These are phyloP conservation scores for Cavia porcellus DNA, from an alignment of 2,113 vertebrate species.

Conservation along the genomic window DNA sequence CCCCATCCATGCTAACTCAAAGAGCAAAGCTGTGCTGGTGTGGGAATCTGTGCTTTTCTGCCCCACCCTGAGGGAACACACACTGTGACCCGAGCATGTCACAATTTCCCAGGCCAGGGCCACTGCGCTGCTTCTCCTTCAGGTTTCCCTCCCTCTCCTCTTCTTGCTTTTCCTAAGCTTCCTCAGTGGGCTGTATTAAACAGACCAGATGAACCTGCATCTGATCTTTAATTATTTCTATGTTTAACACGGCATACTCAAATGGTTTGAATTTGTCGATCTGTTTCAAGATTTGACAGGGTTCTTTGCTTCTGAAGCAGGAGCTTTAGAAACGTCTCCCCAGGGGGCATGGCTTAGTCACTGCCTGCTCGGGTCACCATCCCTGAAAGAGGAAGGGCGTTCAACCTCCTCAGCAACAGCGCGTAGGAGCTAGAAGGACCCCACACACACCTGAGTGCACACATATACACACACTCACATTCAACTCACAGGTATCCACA, in stretches of 20 bases:
- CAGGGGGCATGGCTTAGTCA: background rate
- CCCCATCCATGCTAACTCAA: background rate
- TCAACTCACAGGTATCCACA: background rate
- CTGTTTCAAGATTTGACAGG: background rate
- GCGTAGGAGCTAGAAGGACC: background rate
- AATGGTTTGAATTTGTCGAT: background rate
- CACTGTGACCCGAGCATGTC: accelerated
- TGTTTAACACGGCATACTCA: background rate
- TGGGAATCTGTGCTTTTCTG: too few species aligned
- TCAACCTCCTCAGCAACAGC: background rate
- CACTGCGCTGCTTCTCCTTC: background rate
- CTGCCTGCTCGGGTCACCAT: background rate
- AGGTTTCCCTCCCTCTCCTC: background rate
- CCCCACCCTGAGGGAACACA: background rate
- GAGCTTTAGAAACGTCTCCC: background rate
- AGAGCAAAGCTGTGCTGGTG: background rate
- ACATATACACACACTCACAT: background rate
- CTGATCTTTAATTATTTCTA: background rate
- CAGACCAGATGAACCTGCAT: background rate
- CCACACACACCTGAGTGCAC: background rate
- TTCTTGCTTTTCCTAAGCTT: background rate
- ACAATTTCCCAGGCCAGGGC: accelerated
- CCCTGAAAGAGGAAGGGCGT: background rate
- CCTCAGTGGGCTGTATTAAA: background rate
- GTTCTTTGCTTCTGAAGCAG: background rate